These are phyloP conservation scores for Crotalus adamanteus DNA, from an alignment of 2,797 vertebrate genomes.

Conservation along the genomic window DNA sequence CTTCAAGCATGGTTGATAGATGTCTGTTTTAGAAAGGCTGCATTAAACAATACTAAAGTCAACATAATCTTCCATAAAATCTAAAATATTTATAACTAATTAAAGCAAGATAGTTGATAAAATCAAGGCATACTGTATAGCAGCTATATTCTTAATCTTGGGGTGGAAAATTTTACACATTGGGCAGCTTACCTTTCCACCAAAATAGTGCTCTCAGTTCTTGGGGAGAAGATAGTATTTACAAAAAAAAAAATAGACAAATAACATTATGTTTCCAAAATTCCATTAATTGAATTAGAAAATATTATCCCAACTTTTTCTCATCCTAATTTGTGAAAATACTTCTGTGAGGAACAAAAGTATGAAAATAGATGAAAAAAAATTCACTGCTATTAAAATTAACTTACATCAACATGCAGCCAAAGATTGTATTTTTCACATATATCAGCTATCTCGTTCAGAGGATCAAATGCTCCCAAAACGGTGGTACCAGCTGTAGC, in stretches of 20 bases:
- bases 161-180: neutral
- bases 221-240: neutral
- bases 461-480: constrained; percentile 82
- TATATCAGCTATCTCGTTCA: constrained; percentile 78
- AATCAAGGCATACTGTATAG: neutral
- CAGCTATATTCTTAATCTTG: neutral
- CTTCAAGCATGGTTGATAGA: neutral
- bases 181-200: neutral
- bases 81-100: neutral
- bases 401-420: constrained; percentile 78
- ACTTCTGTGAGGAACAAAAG: neutral
- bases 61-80: neutral
- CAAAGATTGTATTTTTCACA: constrained; percentile 76
- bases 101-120: neutral
- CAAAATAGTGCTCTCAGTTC: neutral
- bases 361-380: neutral
- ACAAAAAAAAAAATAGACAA: neutral
- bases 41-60: neutral
- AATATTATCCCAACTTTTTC: neutral
- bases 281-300: neutral
- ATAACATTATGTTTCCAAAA: neutral
- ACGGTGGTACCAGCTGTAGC: constrained; percentile 82
- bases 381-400: constrained; percentile 10
- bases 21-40: neutral
- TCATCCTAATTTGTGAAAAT: constrained; percentile 12